Evolutionary conservation across 2,888 invertebrate genomes (phyloP).

Genomic region (Diarsia mendica): DNA sequence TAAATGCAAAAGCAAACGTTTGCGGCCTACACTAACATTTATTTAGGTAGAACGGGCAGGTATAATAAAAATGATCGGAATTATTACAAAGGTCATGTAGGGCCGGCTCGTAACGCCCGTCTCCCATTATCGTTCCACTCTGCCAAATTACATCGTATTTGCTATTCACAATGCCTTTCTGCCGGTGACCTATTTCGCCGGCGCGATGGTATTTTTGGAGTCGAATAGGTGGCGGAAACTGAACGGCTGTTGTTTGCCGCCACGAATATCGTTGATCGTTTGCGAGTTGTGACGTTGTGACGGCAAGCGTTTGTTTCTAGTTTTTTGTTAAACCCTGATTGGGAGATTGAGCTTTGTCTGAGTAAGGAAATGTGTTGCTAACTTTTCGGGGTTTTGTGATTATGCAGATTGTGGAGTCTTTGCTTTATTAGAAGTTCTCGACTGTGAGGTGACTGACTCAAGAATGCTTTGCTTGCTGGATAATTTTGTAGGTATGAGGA

Average conservation of each 20-base stretch:
- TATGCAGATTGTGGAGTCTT: slow-evolving; percentile 31
- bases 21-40: slow-evolving; percentile 68
- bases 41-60: slow-evolving; percentile 70
- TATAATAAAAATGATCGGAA: slow-evolving; percentile 73
- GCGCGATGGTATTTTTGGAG: slow-evolving; percentile 64
- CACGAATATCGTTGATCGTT: slow-evolving; percentile 60
- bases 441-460: too few relatives aligned
- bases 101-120: slow-evolving; percentile 59
- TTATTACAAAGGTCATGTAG: slow-evolving; percentile 68
- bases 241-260: slow-evolving; percentile 56
- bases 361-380: slow-evolving; percentile 26
- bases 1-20: slow-evolving; percentile 65
- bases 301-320: slow-evolving; percentile 21
- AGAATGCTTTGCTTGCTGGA: not conserved
- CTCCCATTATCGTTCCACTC: slow-evolving; percentile 71
- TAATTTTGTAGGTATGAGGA: not conserved
- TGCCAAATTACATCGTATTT: slow-evolving; percentile 74
- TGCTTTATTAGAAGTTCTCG: slow-evolving; percentile 22
- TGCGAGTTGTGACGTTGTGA: slow-evolving; percentile 32
- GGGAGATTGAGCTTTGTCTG: slow-evolving; percentile 37
- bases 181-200: slow-evolving; percentile 68
- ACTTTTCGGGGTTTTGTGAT: slow-evolving; percentile 41
- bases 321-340: slow-evolving; percentile 53
- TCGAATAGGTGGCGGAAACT: slow-evolving; percentile 62
- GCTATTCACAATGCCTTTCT: slow-evolving; percentile 73